Base-by-base conservation (phyloP, 2,797 vertebrate genomes). In the Darevskia nairensis region DNA sequence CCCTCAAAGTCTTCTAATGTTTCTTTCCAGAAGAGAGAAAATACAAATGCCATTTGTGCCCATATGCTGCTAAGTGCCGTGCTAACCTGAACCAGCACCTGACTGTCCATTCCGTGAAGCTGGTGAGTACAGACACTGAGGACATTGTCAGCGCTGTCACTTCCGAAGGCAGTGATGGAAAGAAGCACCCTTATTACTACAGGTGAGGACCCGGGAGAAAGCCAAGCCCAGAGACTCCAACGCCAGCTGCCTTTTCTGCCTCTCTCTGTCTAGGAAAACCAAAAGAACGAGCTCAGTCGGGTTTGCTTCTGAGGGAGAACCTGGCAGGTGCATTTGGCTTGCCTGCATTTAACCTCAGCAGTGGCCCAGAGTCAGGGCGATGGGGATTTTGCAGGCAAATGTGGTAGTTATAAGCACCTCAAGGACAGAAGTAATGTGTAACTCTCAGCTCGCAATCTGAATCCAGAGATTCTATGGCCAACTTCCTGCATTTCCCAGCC, bases 11-110 rank as follows among this genome's bases (percentile, higher is more conserved):
- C n/a, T 19, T 84, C 25, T 15, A 72, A 89, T 27, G 55, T 90
- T 81, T 88, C 79, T 87, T 95, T 95, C 86, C 97, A 99, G 99
- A 99, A 90, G 99, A 99, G 96, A 98, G 99, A 97, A 99, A 98
- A 96, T 99, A 99, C 97, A 99, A 99, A 97, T 99, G 99, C 98
- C 99, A 99, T 97, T 97, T 99, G 97, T 99, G 99, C 98, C 98
- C 99, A 92, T 99, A 99, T 46, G 98, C 99, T 96, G 99, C 99
- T 96, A 99, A 99, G 97, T 99, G 99, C 97, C 98, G 98, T 93
- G 99, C 99, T 90, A 99, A 99, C 95, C 98, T 99, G 95, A 99
- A 99, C 98, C 99, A 99, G 97, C 99, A 99, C 97, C 97, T 99
- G 97, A 99, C 98, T 13, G 98, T 99, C 95, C 99, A 99, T 96